phyloP scores from a whole-genome alignment of 2,888 invertebrate species.

The Peribatodes rhomboidaria region DNA sequence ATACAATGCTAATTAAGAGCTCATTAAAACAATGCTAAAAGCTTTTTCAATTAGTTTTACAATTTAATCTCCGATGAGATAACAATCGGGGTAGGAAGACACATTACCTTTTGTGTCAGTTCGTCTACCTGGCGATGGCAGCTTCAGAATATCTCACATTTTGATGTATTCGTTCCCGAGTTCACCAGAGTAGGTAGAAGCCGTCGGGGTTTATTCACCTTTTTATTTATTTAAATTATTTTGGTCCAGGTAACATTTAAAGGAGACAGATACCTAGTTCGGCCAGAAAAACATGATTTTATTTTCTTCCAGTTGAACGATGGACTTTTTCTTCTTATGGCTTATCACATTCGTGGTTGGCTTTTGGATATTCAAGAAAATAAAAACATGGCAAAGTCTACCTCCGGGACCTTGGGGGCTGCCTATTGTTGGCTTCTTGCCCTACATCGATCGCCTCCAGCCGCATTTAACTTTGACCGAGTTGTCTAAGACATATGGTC shows the following conservation, averaged over 20 bases:
- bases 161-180: constrained; percentile 14
- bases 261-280: neutral
- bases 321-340: constrained; percentile 69
- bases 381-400: constrained; percentile 76
- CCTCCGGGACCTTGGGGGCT: constrained; percentile 94
- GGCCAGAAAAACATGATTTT: neutral
- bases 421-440: constrained; percentile 93
- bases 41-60: constrained; percentile 30
- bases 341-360: constrained; percentile 64
- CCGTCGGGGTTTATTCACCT: neutral
- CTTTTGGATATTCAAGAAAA: constrained; percentile 71
- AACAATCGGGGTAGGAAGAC: constrained; percentile 24
- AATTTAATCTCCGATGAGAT: constrained; percentile 33
- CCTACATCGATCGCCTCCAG: constrained; percentile 89
- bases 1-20: constrained; percentile 29
- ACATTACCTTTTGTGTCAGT: constrained; percentile 29
- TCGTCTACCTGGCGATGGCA: constrained; percentile 28
- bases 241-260: neutral
- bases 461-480: constrained; percentile 91
- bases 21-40: constrained; percentile 17
- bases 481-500: constrained; percentile 90
- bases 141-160: constrained; percentile 6
- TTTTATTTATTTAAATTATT: neutral
- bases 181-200: constrained; percentile 5
- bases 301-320: constrained; percentile 41